A percentile compares a stretch with the other conserved stretches of the same genome.
These are phyloP conservation scores for Bradypodion ventrale DNA, from an alignment of 2,797 vertebrate genomes.

Conservation along the genomic window DNA sequence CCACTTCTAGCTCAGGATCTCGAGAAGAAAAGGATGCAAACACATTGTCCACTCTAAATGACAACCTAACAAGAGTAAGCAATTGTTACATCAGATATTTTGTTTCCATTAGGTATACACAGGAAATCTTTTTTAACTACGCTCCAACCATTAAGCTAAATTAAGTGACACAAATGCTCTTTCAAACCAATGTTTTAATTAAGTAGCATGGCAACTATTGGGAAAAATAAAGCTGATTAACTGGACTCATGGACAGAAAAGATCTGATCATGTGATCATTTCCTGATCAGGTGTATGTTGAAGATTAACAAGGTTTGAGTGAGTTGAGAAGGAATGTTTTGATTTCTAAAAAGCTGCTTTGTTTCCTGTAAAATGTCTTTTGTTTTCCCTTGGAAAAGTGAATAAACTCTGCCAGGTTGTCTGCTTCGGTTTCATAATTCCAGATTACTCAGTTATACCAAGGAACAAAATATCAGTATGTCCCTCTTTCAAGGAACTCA, in stretches of 20 bases:
- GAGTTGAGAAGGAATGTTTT: not conserved
- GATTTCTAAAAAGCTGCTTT: too few species aligned
- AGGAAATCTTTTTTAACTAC: too few species aligned
- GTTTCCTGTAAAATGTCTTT: slow-evolving; percentile 8
- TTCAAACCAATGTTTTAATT: not conserved
- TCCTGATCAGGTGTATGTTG: rapidly evolving
- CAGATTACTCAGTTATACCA: not conserved
- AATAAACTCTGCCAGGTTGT: not conserved
- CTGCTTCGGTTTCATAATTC: not conserved
- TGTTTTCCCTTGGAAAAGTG: slow-evolving; percentile 3
- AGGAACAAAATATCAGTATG: not conserved
- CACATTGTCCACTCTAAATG: too few species aligned
- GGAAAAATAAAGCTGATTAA: slow-evolving; percentile 1
- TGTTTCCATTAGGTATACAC: too few species aligned
- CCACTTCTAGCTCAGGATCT: too few species aligned
- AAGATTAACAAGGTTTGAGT: slow-evolving; percentile 12
- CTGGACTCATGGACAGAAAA: too few species aligned
- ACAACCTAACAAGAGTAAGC: too few species aligned
- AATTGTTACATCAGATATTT: too few species aligned
- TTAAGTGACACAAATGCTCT: not conserved
- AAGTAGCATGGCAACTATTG: slow-evolving; percentile 14
- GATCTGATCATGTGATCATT: too few species aligned
- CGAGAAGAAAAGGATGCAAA: too few species aligned
- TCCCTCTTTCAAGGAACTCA: not conserved
- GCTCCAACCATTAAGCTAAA: too few species aligned